These are phyloP conservation scores for Aspidoscelis tigris DNA, from an alignment of 2,113 vertebrate genomes.

Conservation along the genomic window DNA sequence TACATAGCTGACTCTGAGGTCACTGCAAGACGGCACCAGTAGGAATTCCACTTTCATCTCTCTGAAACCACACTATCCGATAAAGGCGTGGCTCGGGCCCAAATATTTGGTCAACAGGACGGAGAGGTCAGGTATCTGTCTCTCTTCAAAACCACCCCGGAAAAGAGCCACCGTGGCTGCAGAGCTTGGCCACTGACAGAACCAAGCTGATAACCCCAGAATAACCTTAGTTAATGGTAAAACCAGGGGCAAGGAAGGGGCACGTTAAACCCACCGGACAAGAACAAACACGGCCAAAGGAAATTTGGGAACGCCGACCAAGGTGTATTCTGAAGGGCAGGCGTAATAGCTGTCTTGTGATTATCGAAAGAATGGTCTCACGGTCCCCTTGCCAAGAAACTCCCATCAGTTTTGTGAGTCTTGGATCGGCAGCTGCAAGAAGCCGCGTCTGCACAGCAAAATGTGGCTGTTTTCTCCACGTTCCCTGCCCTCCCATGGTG, in stretches of 20 bases:
- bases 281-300: not conserved
- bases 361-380: not conserved
- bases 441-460: not conserved
- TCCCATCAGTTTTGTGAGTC: not conserved
- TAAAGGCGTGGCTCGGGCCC: not conserved
- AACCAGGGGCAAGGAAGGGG: not conserved
- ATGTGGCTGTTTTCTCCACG: not conserved
- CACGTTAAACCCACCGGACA: not conserved
- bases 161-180: not conserved
- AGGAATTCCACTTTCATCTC: conserved; percentile 66
- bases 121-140: not conserved
- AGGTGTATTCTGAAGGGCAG: not conserved
- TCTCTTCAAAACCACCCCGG: not conserved
- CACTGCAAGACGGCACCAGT: conserved; percentile 76
- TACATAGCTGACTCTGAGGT: conserved; percentile 72
- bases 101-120: not conserved
- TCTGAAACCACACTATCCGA: conserved; percentile 26
- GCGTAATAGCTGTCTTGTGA: not conserved
- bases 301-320: not conserved
- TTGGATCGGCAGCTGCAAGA: not conserved
- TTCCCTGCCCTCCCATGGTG: not conserved
- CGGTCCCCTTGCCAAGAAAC: not conserved
- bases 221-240: not conserved
- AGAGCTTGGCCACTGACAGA: not conserved
- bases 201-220: not conserved